Conservation (phyloP, 2,888 invertebrate genomes). For the Andricus quercusramuli region DNA sequence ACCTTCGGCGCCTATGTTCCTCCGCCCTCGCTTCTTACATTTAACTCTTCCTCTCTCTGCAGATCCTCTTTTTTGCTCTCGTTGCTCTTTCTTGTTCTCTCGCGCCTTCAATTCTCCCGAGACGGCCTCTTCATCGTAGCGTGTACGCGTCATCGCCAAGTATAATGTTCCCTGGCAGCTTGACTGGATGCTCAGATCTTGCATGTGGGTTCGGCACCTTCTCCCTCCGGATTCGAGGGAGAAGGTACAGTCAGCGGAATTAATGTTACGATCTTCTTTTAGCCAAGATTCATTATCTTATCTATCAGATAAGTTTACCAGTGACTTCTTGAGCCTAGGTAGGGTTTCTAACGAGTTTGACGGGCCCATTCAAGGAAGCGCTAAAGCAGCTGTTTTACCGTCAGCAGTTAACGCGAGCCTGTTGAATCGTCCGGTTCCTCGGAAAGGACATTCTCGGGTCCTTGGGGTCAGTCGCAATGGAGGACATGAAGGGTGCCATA, state of each 20-base stretch:
- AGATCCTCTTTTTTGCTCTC: conserved; percentile 7
- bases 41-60: conserved; percentile 4
- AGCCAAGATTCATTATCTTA: neutral
- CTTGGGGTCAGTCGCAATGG: conserved; percentile 25
- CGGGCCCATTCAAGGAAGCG: conserved; percentile 35
- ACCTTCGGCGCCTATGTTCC: conserved; percentile 61
- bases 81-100: conserved; percentile 47
- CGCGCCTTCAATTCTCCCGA: conserved; percentile 57
- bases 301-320: conserved; percentile 10
- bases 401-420: conserved; percentile 24
- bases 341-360: conserved; percentile 22
- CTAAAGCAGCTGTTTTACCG: conserved; percentile 29
- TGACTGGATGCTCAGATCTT: conserved; percentile 62
- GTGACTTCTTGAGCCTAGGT: neutral
- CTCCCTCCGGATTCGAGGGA: conserved; percentile 10
- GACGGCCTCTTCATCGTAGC: conserved; percentile 63
- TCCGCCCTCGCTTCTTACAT: conserved; percentile 31
- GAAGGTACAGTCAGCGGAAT: conserved; percentile 24
- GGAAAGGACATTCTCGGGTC: conserved; percentile 42
- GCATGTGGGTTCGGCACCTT: conserved; percentile 33
- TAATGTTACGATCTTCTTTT: neutral
- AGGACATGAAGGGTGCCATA: conserved; percentile 16
- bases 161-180: conserved; percentile 72
- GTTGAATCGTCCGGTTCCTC: conserved; percentile 26
- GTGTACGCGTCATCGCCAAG: conserved; percentile 76